Base-by-base conservation (phyloP, 2,113 vertebrate genomes). In the Oplegnathus fasciatus region DNA sequence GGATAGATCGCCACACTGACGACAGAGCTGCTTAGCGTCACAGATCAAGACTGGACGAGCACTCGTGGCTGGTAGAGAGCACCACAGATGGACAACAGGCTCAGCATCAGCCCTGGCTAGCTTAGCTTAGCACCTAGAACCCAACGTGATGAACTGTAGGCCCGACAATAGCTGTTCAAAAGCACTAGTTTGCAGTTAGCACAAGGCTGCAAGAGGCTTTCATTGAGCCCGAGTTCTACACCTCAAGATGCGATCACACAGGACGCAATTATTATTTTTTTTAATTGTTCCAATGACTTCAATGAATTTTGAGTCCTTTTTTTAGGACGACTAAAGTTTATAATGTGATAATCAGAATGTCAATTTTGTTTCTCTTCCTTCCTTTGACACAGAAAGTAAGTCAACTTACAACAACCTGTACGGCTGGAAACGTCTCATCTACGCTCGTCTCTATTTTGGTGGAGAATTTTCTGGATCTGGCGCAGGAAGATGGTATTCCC, bases 61-160 rank as follows among this genome's bases (percentile, higher is more conserved):
- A 9, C 71, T 60, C 6, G 46, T 30, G 67, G 72, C 86, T 71
- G 86, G 40, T 77, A 54, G 26, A 70, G 40, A 86, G 88, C 84
- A 78, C 82, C 79, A 74, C 50, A 54, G 75, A 80, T 52, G 77
- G 61, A 73, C 20, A 3, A 42, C 52, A 17, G 78, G 57, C n/a
- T 40, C 37, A 5, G 26, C 24, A 46, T 37, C 28, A 6, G 71
- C 50, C 34, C 22, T 34, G 15, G 32, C 32, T 79, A 55, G 62
- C 42, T 44, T 62, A 75, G 52, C 62, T 73, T 75, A 88, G 87
- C 86, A 87, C 66, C 85, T 61, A 5, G 18, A 79, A 64, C 48
- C 44, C 48, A 65, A 68, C 26, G 9, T 9, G 54, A 60, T 42
- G 30, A 30, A 67, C 58, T 48, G 37, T 10, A 26, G 46, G 26